Base-by-base conservation (phyloP, 2,888 invertebrate species). In the Tyria jacobaeae region DNA sequence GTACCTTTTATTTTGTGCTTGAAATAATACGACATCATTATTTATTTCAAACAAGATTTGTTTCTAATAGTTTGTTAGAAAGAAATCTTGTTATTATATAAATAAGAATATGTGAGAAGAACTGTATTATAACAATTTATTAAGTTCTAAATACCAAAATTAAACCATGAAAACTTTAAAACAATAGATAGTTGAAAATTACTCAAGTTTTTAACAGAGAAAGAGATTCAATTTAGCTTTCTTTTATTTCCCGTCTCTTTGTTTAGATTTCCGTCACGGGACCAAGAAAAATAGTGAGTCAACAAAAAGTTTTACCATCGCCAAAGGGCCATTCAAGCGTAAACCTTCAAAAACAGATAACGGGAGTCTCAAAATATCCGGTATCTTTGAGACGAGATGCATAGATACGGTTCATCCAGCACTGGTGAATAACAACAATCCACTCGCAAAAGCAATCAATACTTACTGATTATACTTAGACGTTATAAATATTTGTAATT, bases 191-290 rank as follows among this genome's bases (percentile, higher is more conserved):
- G 65, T 68, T 72, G 70, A 77, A 82, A 79, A 78, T 79, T 80
- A 71, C 72, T 72, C 69, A 82, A 84, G 79, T 80, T 79, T 72
- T 78, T 81, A 81, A 84, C 80, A 78, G 73, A 73, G 70, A 75
- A 76, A 80, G 80, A 76, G 80, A 83, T 86, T 87, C 83, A 84
- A 87, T 86, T 86, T 84, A 66, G 81, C 74, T 80, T 84, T 82
- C 85, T 83, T 85, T 87, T 85, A 84, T 86, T 85, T 84, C 80
- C 79, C 79, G 76, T 78, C 74, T 77, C 80, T 84, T 87, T 88
- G 87, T 87, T 88, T 87, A 83, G 80, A 83, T 85, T 86, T 87
- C 87, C 87, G 83, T 82, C 81, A 81, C 73, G 79, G 76, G 76
- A 66, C 78, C 68, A 80, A 87, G 85, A 84, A 84, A 85, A 84